phyloP scores from a whole-genome alignment of 1,140 invertebrate genomes.

The Andricus grossulariae region DNA sequence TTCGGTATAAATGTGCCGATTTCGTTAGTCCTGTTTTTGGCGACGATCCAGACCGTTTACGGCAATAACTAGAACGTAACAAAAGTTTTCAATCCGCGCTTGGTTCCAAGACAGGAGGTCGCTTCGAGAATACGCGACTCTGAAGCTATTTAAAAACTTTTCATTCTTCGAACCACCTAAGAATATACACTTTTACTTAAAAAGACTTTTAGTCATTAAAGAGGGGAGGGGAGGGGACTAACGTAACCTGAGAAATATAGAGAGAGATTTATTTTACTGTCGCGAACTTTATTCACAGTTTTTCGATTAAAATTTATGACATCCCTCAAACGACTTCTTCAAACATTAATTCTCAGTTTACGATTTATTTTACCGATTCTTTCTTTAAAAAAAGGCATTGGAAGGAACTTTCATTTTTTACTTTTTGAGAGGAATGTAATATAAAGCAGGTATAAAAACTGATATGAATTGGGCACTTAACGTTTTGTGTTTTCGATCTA shows the following conservation, averaged over 20 bases:
- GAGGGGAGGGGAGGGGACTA: background rate
- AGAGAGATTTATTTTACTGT: background rate
- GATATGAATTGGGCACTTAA: too few species aligned
- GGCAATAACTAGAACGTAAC: constrained; percentile 24
- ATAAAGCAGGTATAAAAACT: too few species aligned
- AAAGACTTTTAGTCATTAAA: constrained; percentile 25
- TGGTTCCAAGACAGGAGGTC: constrained; percentile 24
- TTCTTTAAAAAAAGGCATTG: background rate
- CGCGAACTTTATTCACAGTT: background rate
- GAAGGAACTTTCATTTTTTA: too few species aligned
- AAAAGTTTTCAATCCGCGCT: constrained; percentile 40
- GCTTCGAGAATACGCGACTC: constrained; percentile 11
- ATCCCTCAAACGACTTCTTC: background rate
- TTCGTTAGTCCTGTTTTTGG: constrained; percentile 63
- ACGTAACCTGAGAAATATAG: background rate
- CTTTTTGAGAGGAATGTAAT: too few species aligned
- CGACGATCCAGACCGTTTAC: constrained; percentile 62
- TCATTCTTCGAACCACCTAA: constrained; percentile 12
- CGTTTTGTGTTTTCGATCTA: too few species aligned
- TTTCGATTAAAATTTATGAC: constrained; percentile 7
- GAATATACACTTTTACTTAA: constrained; percentile 25
- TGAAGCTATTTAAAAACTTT: constrained; percentile 32
- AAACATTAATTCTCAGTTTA: background rate
- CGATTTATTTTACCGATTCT: background rate
- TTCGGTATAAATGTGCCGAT: constrained; percentile 64